phyloP scores from a whole-genome alignment of 2,113 vertebrate genomes.

The Malurus elegans region DNA sequence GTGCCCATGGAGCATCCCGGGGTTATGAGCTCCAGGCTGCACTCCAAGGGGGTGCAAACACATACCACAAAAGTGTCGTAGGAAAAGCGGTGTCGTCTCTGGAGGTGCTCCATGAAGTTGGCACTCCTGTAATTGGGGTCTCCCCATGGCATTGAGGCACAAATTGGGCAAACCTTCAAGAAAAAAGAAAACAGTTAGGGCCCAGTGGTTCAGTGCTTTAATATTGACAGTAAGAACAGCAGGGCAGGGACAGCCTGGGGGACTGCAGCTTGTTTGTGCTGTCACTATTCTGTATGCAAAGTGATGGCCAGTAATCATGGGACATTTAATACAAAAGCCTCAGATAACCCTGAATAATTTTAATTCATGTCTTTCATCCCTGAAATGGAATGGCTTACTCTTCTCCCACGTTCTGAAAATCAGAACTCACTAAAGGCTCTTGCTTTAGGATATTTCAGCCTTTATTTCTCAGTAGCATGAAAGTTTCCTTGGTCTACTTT shows the following conservation, averaged over 20 bases:
- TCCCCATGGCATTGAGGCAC: slow-evolving; percentile 98
- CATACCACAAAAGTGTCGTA: slow-evolving; percentile 98
- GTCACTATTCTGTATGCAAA: neutral
- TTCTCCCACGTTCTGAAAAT: neutral
- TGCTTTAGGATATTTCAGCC: neutral
- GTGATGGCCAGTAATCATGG: neutral
- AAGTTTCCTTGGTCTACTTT: neutral
- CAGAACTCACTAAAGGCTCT: neutral
- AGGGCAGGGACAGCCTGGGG: neutral
- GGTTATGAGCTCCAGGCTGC: neutral
- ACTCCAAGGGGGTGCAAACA: neutral
- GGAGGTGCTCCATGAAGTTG: slow-evolving; percentile 96
- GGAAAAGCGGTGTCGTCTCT: slow-evolving; percentile 91
- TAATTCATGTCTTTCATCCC: neutral
- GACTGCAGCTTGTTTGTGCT: neutral
- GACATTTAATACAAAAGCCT: neutral
- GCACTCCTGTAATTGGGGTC: slow-evolving; percentile 93
- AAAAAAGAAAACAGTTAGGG: neutral
- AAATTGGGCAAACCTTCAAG: slow-evolving; percentile 93
- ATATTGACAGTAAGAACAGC: neutral
- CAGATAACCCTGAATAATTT: neutral
- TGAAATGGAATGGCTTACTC: neutral
- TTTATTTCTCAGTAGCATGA: neutral
- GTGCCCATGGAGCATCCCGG: neutral
- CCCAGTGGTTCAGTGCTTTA: neutral